These are phyloP conservation scores for Gambelia wislizenii DNA, from an alignment of 2,797 vertebrate species.

Conservation along the genomic window DNA sequence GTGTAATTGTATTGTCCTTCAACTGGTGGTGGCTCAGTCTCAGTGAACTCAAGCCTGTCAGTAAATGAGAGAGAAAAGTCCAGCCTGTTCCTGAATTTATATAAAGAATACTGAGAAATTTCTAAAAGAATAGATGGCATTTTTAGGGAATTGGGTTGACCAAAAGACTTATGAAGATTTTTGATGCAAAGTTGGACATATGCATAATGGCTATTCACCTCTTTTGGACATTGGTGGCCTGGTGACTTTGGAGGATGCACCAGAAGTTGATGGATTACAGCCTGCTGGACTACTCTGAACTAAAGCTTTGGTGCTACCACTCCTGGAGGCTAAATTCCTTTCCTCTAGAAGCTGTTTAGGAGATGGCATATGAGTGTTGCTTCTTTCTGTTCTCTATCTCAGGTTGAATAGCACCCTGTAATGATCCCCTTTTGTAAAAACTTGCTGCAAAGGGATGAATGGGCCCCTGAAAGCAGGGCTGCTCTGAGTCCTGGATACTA, in stretches of 20 bases:
- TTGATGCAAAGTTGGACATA: background rate
- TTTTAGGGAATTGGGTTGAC: background rate
- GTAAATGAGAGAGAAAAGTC: background rate
- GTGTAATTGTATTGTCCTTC: conserved; percentile 58
- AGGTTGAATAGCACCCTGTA: background rate
- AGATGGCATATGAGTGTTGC: background rate
- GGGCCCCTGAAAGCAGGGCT: background rate
- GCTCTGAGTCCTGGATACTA: background rate
- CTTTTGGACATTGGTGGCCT: background rate
- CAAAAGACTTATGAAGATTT: background rate
- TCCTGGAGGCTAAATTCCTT: background rate
- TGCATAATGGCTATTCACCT: background rate
- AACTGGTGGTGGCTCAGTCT: background rate
- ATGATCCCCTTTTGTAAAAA: background rate
- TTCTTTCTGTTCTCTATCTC: background rate
- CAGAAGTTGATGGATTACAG: background rate
- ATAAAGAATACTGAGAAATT: conserved; percentile 2
- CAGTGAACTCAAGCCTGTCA: background rate
- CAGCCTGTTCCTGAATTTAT: background rate
- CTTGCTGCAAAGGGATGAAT: background rate
- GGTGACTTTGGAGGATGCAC: no score
- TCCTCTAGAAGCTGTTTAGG: background rate
- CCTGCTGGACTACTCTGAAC: background rate
- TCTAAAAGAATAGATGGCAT: accelerated
- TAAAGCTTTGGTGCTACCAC: background rate